Conservation (phyloP, 2,797 vertebrate species). For the Toxotes lorentzi region DNA sequence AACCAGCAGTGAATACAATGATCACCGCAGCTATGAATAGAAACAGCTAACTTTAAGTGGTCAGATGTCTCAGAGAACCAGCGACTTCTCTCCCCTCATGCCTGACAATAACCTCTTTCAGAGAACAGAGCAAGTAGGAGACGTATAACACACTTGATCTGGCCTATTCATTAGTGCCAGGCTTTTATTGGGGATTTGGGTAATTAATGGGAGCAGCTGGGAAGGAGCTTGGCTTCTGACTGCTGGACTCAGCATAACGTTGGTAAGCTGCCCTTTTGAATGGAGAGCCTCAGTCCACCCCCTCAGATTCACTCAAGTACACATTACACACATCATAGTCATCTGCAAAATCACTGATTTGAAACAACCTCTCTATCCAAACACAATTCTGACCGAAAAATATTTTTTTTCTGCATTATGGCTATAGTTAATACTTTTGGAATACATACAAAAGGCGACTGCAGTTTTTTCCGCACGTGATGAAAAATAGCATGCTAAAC, state of each 20-base stretch:
- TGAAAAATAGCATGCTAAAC: background rate
- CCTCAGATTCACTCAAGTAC: background rate
- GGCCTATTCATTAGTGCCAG: conserved; percentile 61
- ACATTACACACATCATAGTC: background rate
- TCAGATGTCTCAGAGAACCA: conserved; percentile 47
- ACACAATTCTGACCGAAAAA: background rate
- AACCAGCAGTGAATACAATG: conserved; percentile 11
- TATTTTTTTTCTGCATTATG: background rate
- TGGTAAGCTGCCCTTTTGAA: conserved; percentile 46
- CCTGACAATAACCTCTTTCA: conserved; percentile 45
- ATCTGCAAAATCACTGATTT: conserved; percentile 24
- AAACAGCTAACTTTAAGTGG: conserved; percentile 46
- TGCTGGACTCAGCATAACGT: conserved; percentile 62
- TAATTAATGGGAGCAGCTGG: conserved; percentile 77
- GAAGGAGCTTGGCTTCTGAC: conserved; percentile 59
- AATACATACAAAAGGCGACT: background rate
- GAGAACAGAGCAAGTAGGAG: conserved; percentile 39
- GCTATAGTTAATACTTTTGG: background rate
- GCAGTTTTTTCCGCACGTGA: background rate
- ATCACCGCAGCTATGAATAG: conserved; percentile 38
- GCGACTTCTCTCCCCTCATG: conserved; percentile 35
- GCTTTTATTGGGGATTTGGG: conserved; percentile 69
- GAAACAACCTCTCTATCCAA: conserved; percentile 7
- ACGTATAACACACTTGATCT: conserved; percentile 49
- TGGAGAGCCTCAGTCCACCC: conserved; percentile 21